These are phyloP conservation scores for Hycleus cichorii DNA, from an alignment of 1,140 invertebrate genomes.

Conservation along the genomic window DNA sequence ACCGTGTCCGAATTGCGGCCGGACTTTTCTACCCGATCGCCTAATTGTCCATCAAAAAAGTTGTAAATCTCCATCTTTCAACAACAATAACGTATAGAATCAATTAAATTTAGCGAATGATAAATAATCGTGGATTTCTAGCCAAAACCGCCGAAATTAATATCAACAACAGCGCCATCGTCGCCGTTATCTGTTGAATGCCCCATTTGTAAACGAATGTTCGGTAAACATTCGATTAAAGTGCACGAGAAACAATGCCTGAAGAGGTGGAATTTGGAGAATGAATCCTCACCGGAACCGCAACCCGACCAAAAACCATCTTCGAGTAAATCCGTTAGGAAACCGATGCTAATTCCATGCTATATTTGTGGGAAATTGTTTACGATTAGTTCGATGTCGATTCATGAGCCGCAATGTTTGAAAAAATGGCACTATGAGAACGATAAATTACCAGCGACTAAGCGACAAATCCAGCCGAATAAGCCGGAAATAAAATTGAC, in stretches of 20 bases:
- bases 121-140: neutral
- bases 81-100: slow-evolving; percentile 1
- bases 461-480: slow-evolving; percentile 51
- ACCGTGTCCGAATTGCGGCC: slow-evolving; percentile 58
- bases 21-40: slow-evolving; percentile 63
- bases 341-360: slow-evolving; percentile 47
- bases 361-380: slow-evolving; percentile 71
- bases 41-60: slow-evolving; percentile 57
- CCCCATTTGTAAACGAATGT: slow-evolving; percentile 68
- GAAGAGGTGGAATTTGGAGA: slow-evolving; percentile 49
- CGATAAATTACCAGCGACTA: slow-evolving; percentile 51
- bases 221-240: slow-evolving; percentile 63
- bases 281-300: slow-evolving; percentile 20
- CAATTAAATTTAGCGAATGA: neutral
- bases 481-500: slow-evolving; percentile 54
- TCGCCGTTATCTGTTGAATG: slow-evolving; percentile 41
- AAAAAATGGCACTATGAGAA: slow-evolving; percentile 68
- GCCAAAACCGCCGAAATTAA: slow-evolving; percentile 2
- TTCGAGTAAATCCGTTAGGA: slow-evolving; percentile 14
- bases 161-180: neutral
- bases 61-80: slow-evolving; percentile 41
- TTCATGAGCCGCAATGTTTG: slow-evolving; percentile 72
- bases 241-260: slow-evolving; percentile 77
- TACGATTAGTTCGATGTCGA: slow-evolving; percentile 60
- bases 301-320: slow-evolving; percentile 12